phyloP scores from a whole-genome alignment of 2,888 invertebrate genomes.

The Leptodirus hochenwartii region DNA sequence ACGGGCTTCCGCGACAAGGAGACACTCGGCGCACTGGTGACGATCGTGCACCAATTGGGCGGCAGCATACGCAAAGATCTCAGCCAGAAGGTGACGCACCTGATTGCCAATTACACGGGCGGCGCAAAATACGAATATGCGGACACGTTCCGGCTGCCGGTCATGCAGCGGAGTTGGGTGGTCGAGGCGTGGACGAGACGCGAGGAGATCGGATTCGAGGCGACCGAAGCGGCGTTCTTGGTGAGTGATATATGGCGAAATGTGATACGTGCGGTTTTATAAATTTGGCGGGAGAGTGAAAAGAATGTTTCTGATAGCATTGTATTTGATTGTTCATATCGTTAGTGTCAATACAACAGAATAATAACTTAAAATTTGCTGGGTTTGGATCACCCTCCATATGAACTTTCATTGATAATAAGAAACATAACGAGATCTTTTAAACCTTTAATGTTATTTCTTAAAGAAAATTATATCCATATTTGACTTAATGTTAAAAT shows the following conservation, averaged over 20 bases:
- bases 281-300: too few relatives aligned
- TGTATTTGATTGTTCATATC: too few relatives aligned
- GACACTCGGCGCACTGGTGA: conserved; percentile 73
- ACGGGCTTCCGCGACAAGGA: conserved; percentile 82
- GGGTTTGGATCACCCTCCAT: too few relatives aligned
- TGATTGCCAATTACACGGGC: conserved; percentile 75
- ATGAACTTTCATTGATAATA: too few relatives aligned
- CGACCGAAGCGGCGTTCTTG: conserved; percentile 48
- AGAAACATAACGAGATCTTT: too few relatives aligned
- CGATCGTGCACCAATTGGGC: conserved; percentile 89
- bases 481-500: too few relatives aligned
- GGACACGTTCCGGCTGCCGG: conserved; percentile 72
- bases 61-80: conserved; percentile 87
- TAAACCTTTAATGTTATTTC: too few relatives aligned
- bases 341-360: too few relatives aligned
- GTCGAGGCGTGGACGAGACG: conserved; percentile 71
- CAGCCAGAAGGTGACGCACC: conserved; percentile 75
- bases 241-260: too few relatives aligned
- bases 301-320: too few relatives aligned
- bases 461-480: too few relatives aligned
- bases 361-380: too few relatives aligned
- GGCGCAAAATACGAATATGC: conserved; percentile 93
- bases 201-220: conserved; percentile 47
- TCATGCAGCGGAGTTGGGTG: conserved; percentile 80
- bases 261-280: conserved; percentile 8